Conservation (phyloP, 2,797 vertebrate species). For the Megalops cyprinoides region DNA sequence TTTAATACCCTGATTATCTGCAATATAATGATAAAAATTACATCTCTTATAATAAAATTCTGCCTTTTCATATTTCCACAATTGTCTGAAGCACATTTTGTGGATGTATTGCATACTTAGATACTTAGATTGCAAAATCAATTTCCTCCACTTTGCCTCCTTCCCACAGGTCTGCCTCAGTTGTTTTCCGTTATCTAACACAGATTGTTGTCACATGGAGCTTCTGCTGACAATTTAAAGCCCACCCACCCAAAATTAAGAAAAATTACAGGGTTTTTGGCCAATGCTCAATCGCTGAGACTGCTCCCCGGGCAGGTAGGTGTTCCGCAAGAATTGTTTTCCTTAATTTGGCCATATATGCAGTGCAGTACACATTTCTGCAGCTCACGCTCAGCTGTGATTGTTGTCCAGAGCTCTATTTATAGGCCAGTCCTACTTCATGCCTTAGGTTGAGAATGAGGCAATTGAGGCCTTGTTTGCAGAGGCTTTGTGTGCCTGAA, state of each 20-base stretch:
- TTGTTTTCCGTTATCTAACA: not conserved
- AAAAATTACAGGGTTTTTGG: not conserved
- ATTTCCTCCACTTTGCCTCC: not conserved
- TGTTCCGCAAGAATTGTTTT: not conserved
- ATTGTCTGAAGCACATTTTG: not conserved
- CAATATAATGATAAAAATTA: too few relatives aligned
- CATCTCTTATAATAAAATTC: not conserved
- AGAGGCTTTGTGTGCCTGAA: constrained; percentile 13
- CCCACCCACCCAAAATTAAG: not conserved
- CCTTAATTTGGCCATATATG: not conserved
- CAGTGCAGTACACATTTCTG: not conserved
- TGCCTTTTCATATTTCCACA: not conserved
- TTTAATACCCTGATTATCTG: too few relatives aligned
- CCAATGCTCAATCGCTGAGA: not conserved
- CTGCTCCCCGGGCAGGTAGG: not conserved
- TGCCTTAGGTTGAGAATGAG: constrained; percentile 1
- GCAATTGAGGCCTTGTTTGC: constrained; percentile 31
- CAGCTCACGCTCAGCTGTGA: constrained; percentile 5
- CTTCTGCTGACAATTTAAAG: not conserved
- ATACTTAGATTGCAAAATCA: not conserved
- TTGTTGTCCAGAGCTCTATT: not conserved
- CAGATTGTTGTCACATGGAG: not conserved
- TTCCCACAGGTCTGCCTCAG: not conserved
- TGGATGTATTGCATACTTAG: not conserved
- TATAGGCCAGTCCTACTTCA: not conserved